A percentile compares a stretch with the other conserved stretches of the same genome.
Evolutionary conservation across 2,797 vertebrate genomes (phyloP).

Genomic region (Acomys russatus): DNA sequence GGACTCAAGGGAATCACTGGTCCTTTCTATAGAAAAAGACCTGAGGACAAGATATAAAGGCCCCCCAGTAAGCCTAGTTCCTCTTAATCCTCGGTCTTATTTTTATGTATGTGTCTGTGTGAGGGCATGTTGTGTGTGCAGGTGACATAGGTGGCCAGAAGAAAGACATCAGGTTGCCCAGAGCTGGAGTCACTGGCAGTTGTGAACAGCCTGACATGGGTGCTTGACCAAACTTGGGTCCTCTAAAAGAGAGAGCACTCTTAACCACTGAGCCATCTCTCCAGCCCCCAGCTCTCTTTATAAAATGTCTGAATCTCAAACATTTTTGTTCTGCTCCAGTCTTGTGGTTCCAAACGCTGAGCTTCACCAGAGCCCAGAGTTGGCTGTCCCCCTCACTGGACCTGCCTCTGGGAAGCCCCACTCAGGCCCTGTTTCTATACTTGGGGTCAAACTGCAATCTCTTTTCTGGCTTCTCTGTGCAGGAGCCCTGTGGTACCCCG

Average conservation of each 20-base stretch:
- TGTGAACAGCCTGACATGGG: too few relatives aligned
- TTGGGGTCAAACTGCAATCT: neutral
- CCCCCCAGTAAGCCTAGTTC: neutral
- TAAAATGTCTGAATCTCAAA: neutral
- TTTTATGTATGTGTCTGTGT: neutral
- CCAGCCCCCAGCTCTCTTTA: neutral
- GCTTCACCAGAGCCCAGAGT: neutral
- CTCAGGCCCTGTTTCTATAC: neutral
- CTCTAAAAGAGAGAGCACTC: neutral
- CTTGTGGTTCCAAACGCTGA: neutral
- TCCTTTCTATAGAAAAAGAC: neutral
- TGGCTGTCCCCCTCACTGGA: neutral
- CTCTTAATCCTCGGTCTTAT: neutral
- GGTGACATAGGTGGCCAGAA: neutral
- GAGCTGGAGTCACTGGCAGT: neutral
- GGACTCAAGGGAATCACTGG: neutral
- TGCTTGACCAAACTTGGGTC: neutral
- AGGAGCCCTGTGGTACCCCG: constrained; percentile 93
- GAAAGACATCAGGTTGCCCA: too few relatives aligned
- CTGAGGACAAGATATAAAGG: neutral
- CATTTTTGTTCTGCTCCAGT: neutral
- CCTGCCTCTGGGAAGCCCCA: neutral
- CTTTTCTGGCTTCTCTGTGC: constrained; percentile 50
- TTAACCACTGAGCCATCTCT: neutral
- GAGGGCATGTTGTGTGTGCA: neutral